These are phyloP conservation scores for Abrostola triplasia DNA, from an alignment of 2,888 invertebrate species.

Conservation along the genomic window DNA sequence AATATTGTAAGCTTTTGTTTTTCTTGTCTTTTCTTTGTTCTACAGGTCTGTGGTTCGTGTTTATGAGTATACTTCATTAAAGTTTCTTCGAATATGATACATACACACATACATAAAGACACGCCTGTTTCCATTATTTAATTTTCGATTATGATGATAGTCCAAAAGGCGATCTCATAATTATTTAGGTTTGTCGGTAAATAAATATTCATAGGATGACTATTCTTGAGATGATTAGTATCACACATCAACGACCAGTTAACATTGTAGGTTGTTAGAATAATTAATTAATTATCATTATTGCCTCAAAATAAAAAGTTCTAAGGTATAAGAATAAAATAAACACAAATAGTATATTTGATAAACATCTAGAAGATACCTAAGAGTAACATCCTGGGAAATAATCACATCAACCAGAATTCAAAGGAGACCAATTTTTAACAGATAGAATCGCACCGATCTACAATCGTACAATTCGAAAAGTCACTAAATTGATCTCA, in stretches of 20 bases:
- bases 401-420: slow-evolving; percentile 26
- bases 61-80: neutral
- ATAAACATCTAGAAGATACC: slow-evolving; percentile 15
- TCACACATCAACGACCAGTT: no score
- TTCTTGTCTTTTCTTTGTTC: neutral
- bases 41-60: neutral
- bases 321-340: no score
- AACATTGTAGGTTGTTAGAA: no score
- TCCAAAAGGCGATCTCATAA: no score
- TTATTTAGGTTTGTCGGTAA: no score
- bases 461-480: slow-evolving; percentile 47
- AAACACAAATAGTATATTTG: slow-evolving; percentile 9
- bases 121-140: no score
- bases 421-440: slow-evolving; percentile 55
- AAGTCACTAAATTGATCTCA: slow-evolving; percentile 74
- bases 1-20: slow-evolving; percentile 17
- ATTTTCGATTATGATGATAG: no score
- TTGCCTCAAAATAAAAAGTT: no score
- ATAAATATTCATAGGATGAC: no score
- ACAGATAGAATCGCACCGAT: slow-evolving; percentile 54
- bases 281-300: no score
- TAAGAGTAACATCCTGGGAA: slow-evolving; percentile 10
- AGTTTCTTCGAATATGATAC: neutral
- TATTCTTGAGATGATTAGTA: no score
- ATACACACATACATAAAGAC: no score